A percentile compares a stretch with the other conserved stretches of the same genome.
Conservation (phyloP, 2,113 vertebrate species). For the Laterallus jamaicensis region DNA sequence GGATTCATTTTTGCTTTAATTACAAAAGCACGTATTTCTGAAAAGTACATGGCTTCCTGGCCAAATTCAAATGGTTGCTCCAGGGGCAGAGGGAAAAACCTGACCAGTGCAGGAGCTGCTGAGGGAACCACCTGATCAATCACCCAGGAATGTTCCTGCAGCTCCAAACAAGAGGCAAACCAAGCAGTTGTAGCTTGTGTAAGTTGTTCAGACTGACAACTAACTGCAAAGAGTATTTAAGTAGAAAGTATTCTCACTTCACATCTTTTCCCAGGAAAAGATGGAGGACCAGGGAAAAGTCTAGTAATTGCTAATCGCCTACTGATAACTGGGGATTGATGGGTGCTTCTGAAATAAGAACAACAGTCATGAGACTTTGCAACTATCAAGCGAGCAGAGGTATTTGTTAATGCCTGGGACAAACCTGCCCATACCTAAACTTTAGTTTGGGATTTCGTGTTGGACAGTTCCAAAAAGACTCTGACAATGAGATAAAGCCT, state of each 20-base stretch:
- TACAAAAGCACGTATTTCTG: neutral
- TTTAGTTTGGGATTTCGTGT: neutral
- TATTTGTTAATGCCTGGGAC: neutral
- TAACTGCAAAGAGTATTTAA: neutral
- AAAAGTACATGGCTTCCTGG: neutral
- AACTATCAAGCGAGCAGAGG: neutral
- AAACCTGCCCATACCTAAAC: neutral
- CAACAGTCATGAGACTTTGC: neutral
- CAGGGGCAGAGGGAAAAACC: neutral
- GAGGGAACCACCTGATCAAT: neutral
- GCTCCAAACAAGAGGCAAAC: neutral
- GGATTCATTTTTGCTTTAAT: neutral
- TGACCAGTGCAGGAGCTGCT: neutral
- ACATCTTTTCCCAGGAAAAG: neutral
- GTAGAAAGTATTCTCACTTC: neutral
- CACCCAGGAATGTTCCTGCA: neutral
- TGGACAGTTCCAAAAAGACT: neutral
- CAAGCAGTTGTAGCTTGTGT: neutral
- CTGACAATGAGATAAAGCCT: neutral
- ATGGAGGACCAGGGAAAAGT: neutral
- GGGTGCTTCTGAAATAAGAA: neutral
- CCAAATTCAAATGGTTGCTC: neutral
- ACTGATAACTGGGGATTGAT: neutral
- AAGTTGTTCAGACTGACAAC: neutral
- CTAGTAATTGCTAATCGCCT: neutral